Evolutionary conservation across 1,140 invertebrate species (phyloP).

Genomic region (Pseudomyrmex cubaensis): DNA sequence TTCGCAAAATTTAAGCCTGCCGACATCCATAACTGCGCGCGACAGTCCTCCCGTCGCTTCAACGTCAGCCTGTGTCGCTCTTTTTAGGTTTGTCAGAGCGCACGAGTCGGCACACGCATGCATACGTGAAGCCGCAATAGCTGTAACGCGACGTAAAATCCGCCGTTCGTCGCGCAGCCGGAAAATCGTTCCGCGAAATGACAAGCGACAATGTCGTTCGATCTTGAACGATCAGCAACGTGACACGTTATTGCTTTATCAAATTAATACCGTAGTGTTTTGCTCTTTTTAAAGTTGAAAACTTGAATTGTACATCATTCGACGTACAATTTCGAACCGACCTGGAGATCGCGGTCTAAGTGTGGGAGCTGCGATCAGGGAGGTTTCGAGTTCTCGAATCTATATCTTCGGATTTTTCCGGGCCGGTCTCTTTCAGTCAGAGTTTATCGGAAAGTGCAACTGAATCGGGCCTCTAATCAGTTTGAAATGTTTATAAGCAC

Average conservation of each 20-base stretch:
- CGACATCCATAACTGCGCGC: constrained; percentile 72
- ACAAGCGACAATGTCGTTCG: constrained; percentile 27
- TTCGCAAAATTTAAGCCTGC: constrained; percentile 74
- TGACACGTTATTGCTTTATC: background rate
- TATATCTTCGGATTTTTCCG: no score
- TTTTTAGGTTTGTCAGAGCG: constrained; percentile 48
- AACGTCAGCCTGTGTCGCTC: constrained; percentile 53
- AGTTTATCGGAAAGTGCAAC: no score
- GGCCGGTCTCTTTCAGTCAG: no score
- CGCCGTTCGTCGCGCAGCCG: constrained; percentile 33
- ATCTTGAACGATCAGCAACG: constrained; percentile 18
- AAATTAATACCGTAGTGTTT: no score
- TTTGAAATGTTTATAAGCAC: no score
- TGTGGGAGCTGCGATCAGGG: no score
- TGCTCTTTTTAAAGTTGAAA: no score
- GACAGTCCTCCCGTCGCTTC: constrained; percentile 62
- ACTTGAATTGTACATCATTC: no score
- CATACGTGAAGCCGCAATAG: constrained; percentile 51
- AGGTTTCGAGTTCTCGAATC: no score
- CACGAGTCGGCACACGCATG: constrained; percentile 47
- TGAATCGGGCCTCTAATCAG: no score
- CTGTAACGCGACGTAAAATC: constrained; percentile 54
- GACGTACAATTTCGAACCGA: no score
- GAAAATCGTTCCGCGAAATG: constrained; percentile 24
- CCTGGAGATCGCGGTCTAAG: no score